Evolutionary conservation across 1,140 invertebrate species (phyloP).

Genomic region (Propsilocerus akamusi): DNA sequence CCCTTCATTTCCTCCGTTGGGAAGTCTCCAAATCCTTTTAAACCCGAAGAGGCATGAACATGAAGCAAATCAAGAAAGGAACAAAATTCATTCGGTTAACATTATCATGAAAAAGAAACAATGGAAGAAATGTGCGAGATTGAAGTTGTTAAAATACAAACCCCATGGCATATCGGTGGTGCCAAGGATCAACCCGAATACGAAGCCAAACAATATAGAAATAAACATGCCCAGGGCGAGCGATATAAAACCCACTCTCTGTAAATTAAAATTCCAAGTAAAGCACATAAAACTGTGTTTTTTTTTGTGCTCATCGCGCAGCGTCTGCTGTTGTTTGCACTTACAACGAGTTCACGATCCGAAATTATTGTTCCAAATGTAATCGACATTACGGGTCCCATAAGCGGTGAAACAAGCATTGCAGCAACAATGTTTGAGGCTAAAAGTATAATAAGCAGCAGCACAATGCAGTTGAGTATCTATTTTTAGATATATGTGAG

Average conservation of each 20-base stretch:
- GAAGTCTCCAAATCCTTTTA: slow-evolving; percentile 53
- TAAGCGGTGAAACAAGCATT: slow-evolving; percentile 73
- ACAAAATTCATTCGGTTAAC: no score
- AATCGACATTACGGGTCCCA: slow-evolving; percentile 73
- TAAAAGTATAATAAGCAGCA: slow-evolving; percentile 22
- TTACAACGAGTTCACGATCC: slow-evolving; percentile 34
- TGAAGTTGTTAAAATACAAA: no score
- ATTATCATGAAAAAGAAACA: no score
- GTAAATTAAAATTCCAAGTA: slow-evolving; percentile 19
- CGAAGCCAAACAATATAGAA: slow-evolving; percentile 56
- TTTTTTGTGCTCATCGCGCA: neutral
- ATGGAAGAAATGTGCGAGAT: no score
- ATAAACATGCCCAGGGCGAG: slow-evolving; percentile 48
- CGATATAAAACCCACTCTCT: slow-evolving; percentile 43
- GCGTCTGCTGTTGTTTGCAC: slow-evolving; percentile 9
- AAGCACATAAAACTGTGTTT: neutral
- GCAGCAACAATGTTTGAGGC: slow-evolving; percentile 67
- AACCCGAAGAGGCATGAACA: no score
- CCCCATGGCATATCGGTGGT: slow-evolving; percentile 59
- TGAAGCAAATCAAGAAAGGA: no score
- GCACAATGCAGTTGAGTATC: slow-evolving; percentile 21
- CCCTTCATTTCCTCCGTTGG: slow-evolving; percentile 68
- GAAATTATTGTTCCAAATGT: slow-evolving; percentile 68
- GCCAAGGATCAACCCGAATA: slow-evolving; percentile 56
- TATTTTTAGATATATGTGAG: neutral